phyloP scores from a whole-genome alignment of 2,113 vertebrate species.

The Gallinago undulata region DNA sequence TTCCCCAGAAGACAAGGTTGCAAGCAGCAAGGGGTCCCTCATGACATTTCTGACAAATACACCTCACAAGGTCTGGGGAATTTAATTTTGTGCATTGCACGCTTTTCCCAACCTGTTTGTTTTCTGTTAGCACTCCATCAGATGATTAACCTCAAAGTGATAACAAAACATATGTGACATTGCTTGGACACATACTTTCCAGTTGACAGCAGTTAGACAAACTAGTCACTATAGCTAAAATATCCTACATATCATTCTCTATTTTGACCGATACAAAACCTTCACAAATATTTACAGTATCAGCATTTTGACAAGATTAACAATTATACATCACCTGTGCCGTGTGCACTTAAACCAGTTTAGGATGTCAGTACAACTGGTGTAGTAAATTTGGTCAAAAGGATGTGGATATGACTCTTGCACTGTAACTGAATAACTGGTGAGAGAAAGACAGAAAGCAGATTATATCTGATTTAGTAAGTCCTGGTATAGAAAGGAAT shows the following conservation, averaged over 20 bases:
- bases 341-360: slow-evolving; percentile 99
- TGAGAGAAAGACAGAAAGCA: background rate
- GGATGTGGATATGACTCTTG: slow-evolving; percentile 96
- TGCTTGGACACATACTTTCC: background rate
- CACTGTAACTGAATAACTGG: slow-evolving; percentile 92
- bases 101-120: background rate
- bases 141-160: background rate
- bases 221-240: background rate
- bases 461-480: background rate
- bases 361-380: slow-evolving; percentile 94
- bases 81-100: background rate
- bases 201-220: background rate
- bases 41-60: background rate
- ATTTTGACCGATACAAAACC: background rate
- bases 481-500: background rate
- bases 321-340: slow-evolving; percentile 83
- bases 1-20: background rate
- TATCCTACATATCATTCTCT: background rate
- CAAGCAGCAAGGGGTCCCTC: background rate
- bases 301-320: background rate
- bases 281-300: background rate
- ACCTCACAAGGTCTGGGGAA: background rate
- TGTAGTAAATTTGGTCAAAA: slow-evolving; percentile 96
- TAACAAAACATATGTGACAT: background rate
- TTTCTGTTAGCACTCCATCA: background rate